Evolutionary conservation across 2,113 vertebrate species (phyloP), one percentile per base, ranked within the genome.

Genomic region (Cephalopholis sonnerati): DNA sequence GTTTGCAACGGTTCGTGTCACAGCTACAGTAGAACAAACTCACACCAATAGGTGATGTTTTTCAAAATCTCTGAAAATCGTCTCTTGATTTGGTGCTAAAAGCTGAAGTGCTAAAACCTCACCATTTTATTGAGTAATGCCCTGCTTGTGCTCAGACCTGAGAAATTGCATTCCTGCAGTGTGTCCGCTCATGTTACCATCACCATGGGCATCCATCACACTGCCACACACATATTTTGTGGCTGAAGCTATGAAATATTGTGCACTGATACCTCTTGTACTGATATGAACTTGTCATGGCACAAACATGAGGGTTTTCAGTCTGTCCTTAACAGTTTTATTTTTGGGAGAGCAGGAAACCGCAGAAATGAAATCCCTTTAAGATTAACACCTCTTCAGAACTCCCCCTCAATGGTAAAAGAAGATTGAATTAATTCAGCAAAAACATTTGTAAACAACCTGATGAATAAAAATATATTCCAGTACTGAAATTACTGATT

Each of bases 51-150:
- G 17, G 48, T 63, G 65, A 78, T n/a, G 2, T 25, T 81, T 85
- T 64, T 58, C 20, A 18, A 68, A 66, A 48, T 48, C 8, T 5
- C 41, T 44, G 41, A 44, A 10, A 44, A 44, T 44, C 41, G 41
- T 32, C 55, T 17, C 51, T 54, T 69, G 39, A 59, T 66, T 79
- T 58, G 68, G 74, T 83, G 82, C 75, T 87, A 84, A 92, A 91
- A 91, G 71, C 79, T 16, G 20, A 46, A 87, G 80, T 79, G 71
- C 69, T 90, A 91, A 88, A 90, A 81, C 65, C 54, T 41, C 53
- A 48, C 63, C 4, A 2, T 81, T 80, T 61, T 79, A 59, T 71
- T 79, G 65, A 79, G 59, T 67, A 74, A 76, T 55, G 48, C 11
- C 16, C n/a, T 18, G 9, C 11, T 68, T 51, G 20, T 65, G 55